A percentile compares a stretch with the other conserved stretches of the same genome.
Conservation (phyloP, 1,140 invertebrate genomes). For the Planococcus citri region DNA sequence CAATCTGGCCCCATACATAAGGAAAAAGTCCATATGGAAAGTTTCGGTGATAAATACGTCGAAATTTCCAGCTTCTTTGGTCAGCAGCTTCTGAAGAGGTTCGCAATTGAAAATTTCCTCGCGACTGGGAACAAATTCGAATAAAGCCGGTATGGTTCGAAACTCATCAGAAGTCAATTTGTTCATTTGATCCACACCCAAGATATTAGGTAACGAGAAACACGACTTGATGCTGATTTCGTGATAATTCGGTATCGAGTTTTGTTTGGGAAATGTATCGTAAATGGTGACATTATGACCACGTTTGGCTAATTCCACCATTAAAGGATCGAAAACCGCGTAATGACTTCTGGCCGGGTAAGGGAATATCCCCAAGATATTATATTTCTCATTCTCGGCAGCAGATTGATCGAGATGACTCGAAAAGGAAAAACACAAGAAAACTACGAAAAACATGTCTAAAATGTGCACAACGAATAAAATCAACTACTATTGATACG, state of each 20-base stretch:
- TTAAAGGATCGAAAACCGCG: slow-evolving; percentile 31
- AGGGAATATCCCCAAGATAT: slow-evolving; percentile 32
- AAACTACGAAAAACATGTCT: no score
- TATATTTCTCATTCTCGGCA: no score
- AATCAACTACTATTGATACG: no score
- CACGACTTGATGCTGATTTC: slow-evolving; percentile 33
- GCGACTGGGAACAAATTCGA: neutral
- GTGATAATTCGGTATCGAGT: slow-evolving; percentile 37
- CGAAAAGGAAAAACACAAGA: no score
- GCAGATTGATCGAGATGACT: no score
- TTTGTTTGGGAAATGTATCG: slow-evolving; percentile 37
- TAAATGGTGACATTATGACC: slow-evolving; percentile 32
- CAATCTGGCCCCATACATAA: slow-evolving; percentile 30
- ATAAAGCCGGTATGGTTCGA: neutral
- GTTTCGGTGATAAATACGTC: slow-evolving; percentile 31
- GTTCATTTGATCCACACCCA: neutral
- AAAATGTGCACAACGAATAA: no score
- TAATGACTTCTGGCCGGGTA: slow-evolving; percentile 32
- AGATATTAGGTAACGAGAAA: neutral
- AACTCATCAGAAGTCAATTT: no score
- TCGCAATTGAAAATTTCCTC: neutral
- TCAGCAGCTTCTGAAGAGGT: neutral
- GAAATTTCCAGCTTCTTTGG: slow-evolving; percentile 26
- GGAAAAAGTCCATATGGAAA: slow-evolving; percentile 27
- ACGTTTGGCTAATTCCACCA: slow-evolving; percentile 30